These are phyloP conservation scores for Lutjanus erythropterus DNA, from an alignment of 2,113 vertebrate genomes.

Conservation along the genomic window DNA sequence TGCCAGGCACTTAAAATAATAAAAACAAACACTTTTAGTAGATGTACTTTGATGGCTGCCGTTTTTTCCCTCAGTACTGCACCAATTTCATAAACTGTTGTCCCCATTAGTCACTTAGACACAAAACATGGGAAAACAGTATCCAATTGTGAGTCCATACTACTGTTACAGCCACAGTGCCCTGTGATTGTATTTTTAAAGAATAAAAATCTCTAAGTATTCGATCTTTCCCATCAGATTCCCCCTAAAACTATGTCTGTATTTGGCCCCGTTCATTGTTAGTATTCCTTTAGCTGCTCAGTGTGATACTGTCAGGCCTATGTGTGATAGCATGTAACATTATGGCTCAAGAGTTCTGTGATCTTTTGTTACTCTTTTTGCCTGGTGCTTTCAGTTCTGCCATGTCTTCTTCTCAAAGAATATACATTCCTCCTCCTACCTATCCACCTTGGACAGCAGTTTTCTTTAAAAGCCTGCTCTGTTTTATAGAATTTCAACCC, in stretches of 20 bases:
- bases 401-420: not conserved
- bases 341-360: not conserved
- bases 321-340: not conserved
- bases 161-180: not conserved
- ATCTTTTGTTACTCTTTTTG: not conserved
- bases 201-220: not conserved
- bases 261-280: not conserved
- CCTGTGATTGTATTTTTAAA: not conserved
- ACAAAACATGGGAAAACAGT: too few species aligned
- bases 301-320: not conserved
- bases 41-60: too few species aligned
- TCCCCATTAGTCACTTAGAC: too few species aligned
- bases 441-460: not conserved
- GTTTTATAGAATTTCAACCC: not conserved
- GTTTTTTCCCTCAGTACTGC: too few species aligned
- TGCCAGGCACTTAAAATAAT: too few species aligned
- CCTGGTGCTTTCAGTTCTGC: not conserved
- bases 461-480: not conserved
- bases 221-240: not conserved
- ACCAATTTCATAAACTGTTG: too few species aligned
- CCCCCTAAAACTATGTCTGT: not conserved
- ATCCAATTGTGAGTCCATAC: not conserved
- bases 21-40: too few species aligned
- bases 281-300: not conserved
- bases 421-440: too few species aligned